These are phyloP conservation scores for Agelas oroides DNA, from an alignment of 37 sponge, comb jelly and placozoan genomes.

Conservation along the genomic window DNA sequence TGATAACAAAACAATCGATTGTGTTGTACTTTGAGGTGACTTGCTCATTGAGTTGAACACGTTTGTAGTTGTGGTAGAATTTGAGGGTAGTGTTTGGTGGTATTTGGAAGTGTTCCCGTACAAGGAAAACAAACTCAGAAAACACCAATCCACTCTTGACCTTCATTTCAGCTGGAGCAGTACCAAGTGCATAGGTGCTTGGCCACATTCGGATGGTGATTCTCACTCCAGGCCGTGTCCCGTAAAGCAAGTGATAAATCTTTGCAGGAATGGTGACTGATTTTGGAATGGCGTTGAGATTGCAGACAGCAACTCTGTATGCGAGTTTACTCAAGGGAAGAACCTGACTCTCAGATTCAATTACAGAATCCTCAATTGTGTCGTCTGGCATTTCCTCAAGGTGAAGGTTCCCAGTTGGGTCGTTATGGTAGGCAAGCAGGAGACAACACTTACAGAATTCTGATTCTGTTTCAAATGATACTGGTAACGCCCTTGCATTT, in stretches of 20 bases:
- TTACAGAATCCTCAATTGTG: not conserved
- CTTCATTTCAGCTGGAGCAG: not conserved
- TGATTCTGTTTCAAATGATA: slow-evolving; percentile 4
- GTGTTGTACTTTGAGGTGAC: not conserved
- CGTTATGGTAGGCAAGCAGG: slow-evolving; percentile 20
- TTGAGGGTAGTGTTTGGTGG: not conserved
- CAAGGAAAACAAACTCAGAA: slow-evolving; percentile 38
- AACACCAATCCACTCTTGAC: slow-evolving; percentile 43
- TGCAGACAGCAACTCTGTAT: slow-evolving; percentile 18
- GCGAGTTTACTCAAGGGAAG: not conserved
- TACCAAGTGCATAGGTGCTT: not conserved
- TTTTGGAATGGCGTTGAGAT: slow-evolving; percentile 26
- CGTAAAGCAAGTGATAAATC: slow-evolving; percentile 13
- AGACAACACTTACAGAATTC: slow-evolving; percentile 52
- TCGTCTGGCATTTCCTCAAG: not conserved
- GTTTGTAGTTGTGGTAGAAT: slow-evolving; percentile 38
- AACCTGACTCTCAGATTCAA: not conserved
- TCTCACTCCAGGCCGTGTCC: not conserved
- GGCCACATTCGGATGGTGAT: slow-evolving; percentile 41
- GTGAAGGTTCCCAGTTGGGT: not conserved
- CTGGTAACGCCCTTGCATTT: not conserved
- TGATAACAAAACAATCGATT: slow-evolving; percentile 48
- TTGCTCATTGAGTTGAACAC: not conserved
- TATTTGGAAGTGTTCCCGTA: slow-evolving; percentile 15
- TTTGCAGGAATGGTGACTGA: slow-evolving; percentile 18